These are phyloP conservation scores for Eulemur macaco DNA, from an alignment of 2,113 vertebrate species.

Conservation along the genomic window DNA sequence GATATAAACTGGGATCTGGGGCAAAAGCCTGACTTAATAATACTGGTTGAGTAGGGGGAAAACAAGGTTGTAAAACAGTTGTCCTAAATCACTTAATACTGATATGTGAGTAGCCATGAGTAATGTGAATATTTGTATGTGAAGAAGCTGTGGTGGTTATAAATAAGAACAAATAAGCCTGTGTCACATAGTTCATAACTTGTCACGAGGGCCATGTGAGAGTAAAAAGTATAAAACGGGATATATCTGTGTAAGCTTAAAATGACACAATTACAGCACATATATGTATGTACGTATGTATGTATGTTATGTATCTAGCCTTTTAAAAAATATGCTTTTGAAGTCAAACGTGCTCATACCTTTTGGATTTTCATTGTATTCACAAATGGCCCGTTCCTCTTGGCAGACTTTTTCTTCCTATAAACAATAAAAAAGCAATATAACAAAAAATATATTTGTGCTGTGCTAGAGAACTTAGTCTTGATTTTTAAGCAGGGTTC, in stretches of 20 bases:
- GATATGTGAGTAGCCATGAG: neutral
- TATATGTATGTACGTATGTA: neutral
- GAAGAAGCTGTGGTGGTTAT: neutral
- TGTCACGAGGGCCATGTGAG: neutral
- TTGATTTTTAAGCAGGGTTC: slow-evolving; percentile 40
- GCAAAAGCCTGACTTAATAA: slow-evolving; percentile 21
- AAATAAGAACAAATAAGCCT: neutral
- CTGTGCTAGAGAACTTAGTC: slow-evolving; percentile 7
- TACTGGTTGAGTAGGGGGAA: neutral
- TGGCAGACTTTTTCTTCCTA: slow-evolving; percentile 69
- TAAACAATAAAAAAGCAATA: slow-evolving; percentile 63
- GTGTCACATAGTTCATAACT: neutral
- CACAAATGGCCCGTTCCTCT: slow-evolving; percentile 22
- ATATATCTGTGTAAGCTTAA: neutral
- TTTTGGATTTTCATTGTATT: slow-evolving; percentile 76
- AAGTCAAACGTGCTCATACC: slow-evolving; percentile 66
- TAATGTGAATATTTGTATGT: neutral
- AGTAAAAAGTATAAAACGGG: neutral
- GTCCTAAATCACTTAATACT: neutral
- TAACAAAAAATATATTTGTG: slow-evolving; percentile 25
- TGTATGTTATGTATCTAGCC: neutral
- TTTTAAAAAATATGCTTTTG: slow-evolving; percentile 14
- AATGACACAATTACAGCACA: neutral
- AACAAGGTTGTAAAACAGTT: slow-evolving; percentile 9
- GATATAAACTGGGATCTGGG: neutral